Conservation (phyloP, 1,140 invertebrate genomes). For the Dinothrombium tinctorium region DNA sequence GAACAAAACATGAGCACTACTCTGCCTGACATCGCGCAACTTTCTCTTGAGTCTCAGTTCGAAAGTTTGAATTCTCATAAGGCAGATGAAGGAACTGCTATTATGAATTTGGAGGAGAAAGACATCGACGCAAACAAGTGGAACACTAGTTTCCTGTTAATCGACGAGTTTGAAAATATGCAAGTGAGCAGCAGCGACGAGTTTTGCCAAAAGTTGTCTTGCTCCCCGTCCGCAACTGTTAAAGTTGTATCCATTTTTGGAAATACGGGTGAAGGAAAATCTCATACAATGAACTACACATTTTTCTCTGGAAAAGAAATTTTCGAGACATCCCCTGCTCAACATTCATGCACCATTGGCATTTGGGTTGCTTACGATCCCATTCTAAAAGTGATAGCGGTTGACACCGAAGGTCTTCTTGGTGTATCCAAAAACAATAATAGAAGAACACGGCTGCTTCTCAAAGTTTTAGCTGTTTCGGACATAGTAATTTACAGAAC, state of each 20-base stretch:
- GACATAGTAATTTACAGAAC: conserved; percentile 60
- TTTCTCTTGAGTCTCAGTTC: too few relatives aligned
- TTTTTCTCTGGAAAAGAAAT: conserved; percentile 50
- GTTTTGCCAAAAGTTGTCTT: conserved; percentile 19
- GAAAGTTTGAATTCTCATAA: too few relatives aligned
- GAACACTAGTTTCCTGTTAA: conserved; percentile 17
- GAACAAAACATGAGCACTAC: too few relatives aligned
- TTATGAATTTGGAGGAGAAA: too few relatives aligned
- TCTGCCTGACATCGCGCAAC: too few relatives aligned
- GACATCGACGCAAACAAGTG: too few relatives aligned
- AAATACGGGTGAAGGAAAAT: conserved; percentile 65
- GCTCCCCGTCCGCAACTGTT: conserved; percentile 22
- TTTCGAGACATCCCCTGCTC: conserved; percentile 43
- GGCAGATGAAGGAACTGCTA: too few relatives aligned
- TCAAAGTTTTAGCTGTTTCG: conserved; percentile 52
- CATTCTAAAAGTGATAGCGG: conserved; percentile 34
- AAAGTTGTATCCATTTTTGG: conserved; percentile 71
- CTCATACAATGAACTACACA: conserved; percentile 49
- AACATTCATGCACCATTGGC: conserved; percentile 48
- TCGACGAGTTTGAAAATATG: conserved; percentile 22
- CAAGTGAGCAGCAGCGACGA: conserved; percentile 20
- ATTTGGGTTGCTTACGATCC: conserved; percentile 53
- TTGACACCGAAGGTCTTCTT: conserved; percentile 55
- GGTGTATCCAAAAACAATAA: conserved; percentile 40
- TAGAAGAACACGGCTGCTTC: conserved; percentile 40